Evolutionary conservation across 2,113 vertebrate species (phyloP).

Genomic region (Burhinus oedicnemus): DNA sequence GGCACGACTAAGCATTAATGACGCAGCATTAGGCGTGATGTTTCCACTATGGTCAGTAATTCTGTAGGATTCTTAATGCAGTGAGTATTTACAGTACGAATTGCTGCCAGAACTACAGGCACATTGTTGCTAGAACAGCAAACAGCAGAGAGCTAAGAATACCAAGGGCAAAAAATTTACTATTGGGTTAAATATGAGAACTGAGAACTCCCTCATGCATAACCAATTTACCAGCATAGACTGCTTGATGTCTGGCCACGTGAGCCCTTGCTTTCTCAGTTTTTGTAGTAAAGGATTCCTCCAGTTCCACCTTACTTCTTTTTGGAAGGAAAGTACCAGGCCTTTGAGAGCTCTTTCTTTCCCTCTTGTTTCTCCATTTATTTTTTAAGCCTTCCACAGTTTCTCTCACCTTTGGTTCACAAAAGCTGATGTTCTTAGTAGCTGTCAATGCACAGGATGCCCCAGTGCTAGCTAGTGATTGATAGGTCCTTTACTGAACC

Average conservation of each 20-base stretch:
- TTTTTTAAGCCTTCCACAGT: constrained; percentile 14
- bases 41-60: background rate
- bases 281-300: background rate
- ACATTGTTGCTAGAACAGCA: background rate
- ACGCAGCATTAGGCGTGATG: background rate
- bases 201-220: background rate
- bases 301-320: background rate
- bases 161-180: background rate
- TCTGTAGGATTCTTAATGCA: background rate
- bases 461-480: constrained; percentile 12
- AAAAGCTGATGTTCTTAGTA: background rate
- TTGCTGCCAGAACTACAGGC: background rate
- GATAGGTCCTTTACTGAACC: constrained; percentile 17
- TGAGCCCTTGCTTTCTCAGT: background rate
- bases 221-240: background rate
- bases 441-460: constrained; percentile 24
- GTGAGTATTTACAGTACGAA: background rate
- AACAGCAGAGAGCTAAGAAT: background rate
- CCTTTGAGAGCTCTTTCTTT: background rate
- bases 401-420: constrained; percentile 30
- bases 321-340: background rate
- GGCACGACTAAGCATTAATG: background rate
- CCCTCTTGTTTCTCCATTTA: background rate
- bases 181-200: background rate
- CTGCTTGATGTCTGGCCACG: background rate